A percentile compares a stretch with the other conserved stretches of the same genome.
Conservation (phyloP, 2,888 invertebrate species). For the Ecliptopera silaceata region DNA sequence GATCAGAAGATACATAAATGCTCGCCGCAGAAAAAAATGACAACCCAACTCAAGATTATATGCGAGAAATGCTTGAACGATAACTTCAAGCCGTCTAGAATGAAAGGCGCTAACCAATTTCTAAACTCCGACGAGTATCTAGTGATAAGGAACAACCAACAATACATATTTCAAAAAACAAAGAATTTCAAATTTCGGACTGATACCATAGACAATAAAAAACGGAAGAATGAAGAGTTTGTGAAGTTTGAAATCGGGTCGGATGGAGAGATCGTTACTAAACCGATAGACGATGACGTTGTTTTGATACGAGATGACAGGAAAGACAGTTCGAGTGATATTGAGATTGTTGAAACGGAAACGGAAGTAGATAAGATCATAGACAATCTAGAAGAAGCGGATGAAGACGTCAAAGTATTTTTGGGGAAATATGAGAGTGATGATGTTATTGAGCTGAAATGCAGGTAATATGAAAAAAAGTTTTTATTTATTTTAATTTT, state of each 20-base stretch:
- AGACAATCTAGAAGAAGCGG: constrained; percentile 73
- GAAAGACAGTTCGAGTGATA: constrained; percentile 63
- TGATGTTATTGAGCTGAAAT: constrained; percentile 58
- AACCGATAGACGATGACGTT: constrained; percentile 59
- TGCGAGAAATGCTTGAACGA: constrained; percentile 66
- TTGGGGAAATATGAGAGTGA: constrained; percentile 67
- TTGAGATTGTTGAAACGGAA: constrained; percentile 67
- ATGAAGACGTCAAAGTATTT: constrained; percentile 73
- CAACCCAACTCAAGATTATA: constrained; percentile 67
- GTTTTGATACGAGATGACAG: constrained; percentile 56
- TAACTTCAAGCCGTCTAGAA: constrained; percentile 63
- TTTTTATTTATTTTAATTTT: too few relatives aligned
- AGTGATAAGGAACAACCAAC: constrained; percentile 74
- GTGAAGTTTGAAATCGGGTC: constrained; percentile 75
- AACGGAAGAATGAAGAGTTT: constrained; percentile 55
- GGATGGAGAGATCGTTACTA: constrained; percentile 68
- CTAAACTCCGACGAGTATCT: constrained; percentile 68
- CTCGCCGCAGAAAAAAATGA: constrained; percentile 63
- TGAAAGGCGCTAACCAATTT: constrained; percentile 66
- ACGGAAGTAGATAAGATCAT: constrained; percentile 65
- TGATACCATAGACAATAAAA: constrained; percentile 42
- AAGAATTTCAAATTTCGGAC: constrained; percentile 46
- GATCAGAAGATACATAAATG: constrained; percentile 70
- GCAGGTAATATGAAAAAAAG: constrained; percentile 66
- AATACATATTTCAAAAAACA: constrained; percentile 71